Conservation (phyloP, 2,888 invertebrate species). For the Hypsopygia costalis region DNA sequence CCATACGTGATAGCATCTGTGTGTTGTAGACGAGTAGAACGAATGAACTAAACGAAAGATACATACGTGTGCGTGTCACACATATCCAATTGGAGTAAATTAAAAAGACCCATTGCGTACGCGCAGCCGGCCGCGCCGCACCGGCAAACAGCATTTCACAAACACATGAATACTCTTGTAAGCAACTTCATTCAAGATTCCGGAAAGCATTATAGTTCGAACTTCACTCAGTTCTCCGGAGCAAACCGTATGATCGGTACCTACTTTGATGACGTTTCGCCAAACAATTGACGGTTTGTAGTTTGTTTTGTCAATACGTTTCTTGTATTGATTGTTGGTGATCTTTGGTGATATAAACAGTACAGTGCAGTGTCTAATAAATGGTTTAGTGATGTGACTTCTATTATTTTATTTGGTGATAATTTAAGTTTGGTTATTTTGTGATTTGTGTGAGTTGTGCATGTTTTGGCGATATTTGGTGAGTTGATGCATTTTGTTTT, state of each 20-base stretch:
- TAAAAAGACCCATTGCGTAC: slow-evolving; percentile 25
- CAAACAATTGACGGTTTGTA: slow-evolving; percentile 53
- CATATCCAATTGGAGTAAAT: too few species aligned
- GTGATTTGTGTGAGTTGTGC: slow-evolving; percentile 1
- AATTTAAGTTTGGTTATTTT: slow-evolving; percentile 1
- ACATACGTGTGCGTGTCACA: too few species aligned
- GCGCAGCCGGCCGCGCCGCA: not conserved
- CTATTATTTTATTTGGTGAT: slow-evolving; percentile 1
- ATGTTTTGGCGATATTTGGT: slow-evolving; percentile 17
- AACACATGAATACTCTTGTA: slow-evolving; percentile 38
- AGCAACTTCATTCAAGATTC: slow-evolving; percentile 65
- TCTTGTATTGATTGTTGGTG: slow-evolving; percentile 31
- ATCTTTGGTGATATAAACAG: slow-evolving; percentile 19
- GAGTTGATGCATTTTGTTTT: not conserved
- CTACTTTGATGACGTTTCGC: slow-evolving; percentile 55
- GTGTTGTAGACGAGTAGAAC: too few species aligned
- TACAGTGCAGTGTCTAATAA: slow-evolving; percentile 18
- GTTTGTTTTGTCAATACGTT: slow-evolving; percentile 69
- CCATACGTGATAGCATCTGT: not conserved
- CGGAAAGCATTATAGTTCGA: slow-evolving; percentile 36
- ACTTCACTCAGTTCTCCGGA: slow-evolving; percentile 61
- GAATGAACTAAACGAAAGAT: too few species aligned
- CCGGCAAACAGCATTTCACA: slow-evolving; percentile 29
- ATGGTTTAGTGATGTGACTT: slow-evolving; percentile 27
- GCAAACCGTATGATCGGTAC: slow-evolving; percentile 55